Evolutionary conservation across 2,888 invertebrate species (phyloP), one percentile per base, ranked within the genome.

Genomic region (Orchestes rusci): DNA sequence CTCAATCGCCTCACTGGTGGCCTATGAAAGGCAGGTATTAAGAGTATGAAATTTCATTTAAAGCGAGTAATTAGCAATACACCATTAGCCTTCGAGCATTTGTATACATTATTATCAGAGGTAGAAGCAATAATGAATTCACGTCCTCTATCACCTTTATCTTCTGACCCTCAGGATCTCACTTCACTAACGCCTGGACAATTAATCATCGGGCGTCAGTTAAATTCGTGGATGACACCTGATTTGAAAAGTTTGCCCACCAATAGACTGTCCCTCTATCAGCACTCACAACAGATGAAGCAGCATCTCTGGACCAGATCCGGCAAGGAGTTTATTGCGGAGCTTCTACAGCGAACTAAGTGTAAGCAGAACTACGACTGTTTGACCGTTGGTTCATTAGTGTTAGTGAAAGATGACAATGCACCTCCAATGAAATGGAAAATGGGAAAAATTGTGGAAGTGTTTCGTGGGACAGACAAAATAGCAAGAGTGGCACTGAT

Each of bases 1-100:
- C 46, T 39, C 28, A 37, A 10, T 50, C 46, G 2, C 45, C 34
- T 12, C 42, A 49, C 17, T 42, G 45, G 36, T 10, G 45, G 45
- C n/a, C 17, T 44, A 15, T 39, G 39, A 36, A 31, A 39, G 36
- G 48, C 39, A 7, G 39, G 39, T 12, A 32, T 49, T 7, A 45
- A 46, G 16, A 35, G 30, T 16, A 30, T 51, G 2, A 61, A 61
- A 44, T 44, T 40, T 39, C 56, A 56, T 20, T 32, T 59, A 15
- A 45, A 39, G 32, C 33, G 48, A 13, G 38, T 45, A 28, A 16
- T 48, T 17, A 27, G 42, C n/a, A 40, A 36, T 39, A 30, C 17
- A 16, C 17, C 16, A 7, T 45, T 51, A 29, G 39, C 48, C 27
- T 51, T 39, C 30, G 42, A 45, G 30, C 20, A 37, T 31, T 45